Conservation (phyloP, 2,113 vertebrate genomes). For the Dipodomys merriami region DNA sequence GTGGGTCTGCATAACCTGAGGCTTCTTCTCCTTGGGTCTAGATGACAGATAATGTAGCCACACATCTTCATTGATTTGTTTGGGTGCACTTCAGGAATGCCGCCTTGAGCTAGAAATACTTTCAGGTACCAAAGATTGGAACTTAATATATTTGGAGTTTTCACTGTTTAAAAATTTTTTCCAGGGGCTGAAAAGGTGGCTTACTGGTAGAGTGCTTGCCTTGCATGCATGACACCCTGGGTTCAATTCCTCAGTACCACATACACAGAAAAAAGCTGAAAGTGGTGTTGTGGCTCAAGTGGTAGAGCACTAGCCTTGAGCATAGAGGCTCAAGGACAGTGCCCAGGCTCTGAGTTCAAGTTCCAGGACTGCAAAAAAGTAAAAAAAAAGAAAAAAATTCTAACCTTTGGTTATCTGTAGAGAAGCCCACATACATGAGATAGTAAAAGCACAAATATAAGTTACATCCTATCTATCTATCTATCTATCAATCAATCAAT, state of each 20-base stretch:
- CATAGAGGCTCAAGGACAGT: too few species aligned
- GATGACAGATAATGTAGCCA: not conserved
- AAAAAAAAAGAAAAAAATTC: not conserved
- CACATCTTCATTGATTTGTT: not conserved
- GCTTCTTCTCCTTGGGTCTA: not conserved
- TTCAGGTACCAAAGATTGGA: not conserved
- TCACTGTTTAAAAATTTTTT: not conserved
- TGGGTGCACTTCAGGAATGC: not conserved
- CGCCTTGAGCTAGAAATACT: not conserved
- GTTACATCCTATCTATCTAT: too few species aligned
- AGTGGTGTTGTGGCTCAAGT: too few species aligned
- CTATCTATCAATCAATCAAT: too few species aligned
- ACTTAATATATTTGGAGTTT: conserved; percentile 1
- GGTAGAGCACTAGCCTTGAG: too few species aligned
- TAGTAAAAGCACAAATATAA: not conserved
- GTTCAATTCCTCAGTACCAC: too few species aligned
- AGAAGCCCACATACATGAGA: not conserved
- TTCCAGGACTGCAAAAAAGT: too few species aligned
- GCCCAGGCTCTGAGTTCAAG: too few species aligned
- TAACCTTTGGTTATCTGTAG: not conserved
- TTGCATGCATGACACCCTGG: too few species aligned
- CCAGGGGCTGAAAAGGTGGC: too few species aligned
- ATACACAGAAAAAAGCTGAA: too few species aligned
- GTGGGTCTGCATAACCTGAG: not conserved
- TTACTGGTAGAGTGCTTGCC: too few species aligned